These are phyloP conservation scores for Lepidocyrtinus sp. DNA, from an alignment of 2,888 invertebrate species.

Conservation along the genomic window DNA sequence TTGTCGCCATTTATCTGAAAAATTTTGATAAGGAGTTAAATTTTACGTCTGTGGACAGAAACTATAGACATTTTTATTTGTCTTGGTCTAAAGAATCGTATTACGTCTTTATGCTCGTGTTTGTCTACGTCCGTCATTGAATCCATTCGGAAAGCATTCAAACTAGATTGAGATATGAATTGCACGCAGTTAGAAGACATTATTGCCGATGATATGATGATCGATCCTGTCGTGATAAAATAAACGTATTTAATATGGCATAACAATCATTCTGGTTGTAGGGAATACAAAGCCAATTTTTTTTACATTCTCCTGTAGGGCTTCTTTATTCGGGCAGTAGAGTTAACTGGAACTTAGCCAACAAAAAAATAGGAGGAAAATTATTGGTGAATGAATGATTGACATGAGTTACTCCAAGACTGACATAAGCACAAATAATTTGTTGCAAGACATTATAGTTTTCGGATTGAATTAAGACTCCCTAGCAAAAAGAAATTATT, in stretches of 20 bases:
- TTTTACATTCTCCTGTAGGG: not conserved
- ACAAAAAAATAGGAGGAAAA: not conserved
- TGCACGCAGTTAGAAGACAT: not conserved
- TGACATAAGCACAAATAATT: not conserved
- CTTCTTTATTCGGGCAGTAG: not conserved
- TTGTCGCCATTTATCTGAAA: too few species aligned
- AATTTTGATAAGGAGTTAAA: too few species aligned
- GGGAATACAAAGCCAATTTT: not conserved
- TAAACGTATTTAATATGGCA: not conserved
- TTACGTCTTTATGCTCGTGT: too few species aligned
- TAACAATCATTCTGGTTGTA: not conserved
- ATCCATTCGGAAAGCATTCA: too few species aligned
- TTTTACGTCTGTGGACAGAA: too few species aligned
- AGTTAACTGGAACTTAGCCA: not conserved
- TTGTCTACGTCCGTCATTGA: too few species aligned
- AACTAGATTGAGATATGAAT: too few species aligned
- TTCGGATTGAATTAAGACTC: not conserved
- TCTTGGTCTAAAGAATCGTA: too few species aligned
- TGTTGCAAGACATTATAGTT: not conserved
- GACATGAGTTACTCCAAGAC: not conserved
- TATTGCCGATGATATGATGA: not conserved
- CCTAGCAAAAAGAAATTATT: not conserved
- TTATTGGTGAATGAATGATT: not conserved
- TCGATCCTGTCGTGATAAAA: not conserved
- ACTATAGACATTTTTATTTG: too few species aligned